Base-by-base conservation (phyloP, 2,797 vertebrate genomes). In the Anisognathus igniventris region DNA sequence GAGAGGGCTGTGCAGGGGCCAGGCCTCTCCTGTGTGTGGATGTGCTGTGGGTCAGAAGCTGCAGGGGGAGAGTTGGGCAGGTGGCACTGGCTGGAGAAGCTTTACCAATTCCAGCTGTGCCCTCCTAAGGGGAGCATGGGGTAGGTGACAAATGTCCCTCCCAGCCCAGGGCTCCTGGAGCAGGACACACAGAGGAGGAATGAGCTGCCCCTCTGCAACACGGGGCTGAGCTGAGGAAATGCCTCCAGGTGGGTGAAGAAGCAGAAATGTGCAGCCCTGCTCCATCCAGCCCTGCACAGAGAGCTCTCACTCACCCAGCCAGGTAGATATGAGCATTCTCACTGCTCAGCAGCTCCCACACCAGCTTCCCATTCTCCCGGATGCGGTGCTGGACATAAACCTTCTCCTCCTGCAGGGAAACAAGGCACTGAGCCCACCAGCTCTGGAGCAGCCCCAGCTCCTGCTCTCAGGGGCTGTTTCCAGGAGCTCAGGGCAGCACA, bases 361-460 rank as follows among this genome's bases (percentile, higher is more conserved):
- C 80, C 7, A 99, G 97, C 2, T 73, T 72, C 10, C 97, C 91
- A 1, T 97, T 98, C 82, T 99, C 98, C 81, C 16, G 97, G 73
- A 99, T 97, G 13, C 97, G 97, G 56, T 99, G 98, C 96, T 99
- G 99, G 51, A 99, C 99, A 1, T 99, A 99, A 10, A 99, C 96
- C 92, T 99, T 99, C 39, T 98, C 97, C 86, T 99, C 98, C 99
- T 99, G 97, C 18, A 27, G 50, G 64, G 54, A 75, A 56, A 11
- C 35, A 57, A 3, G 0, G 65, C 1, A 5, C 61, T 96, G 81
- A 96, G 81, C 50, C 27, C 3, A 0, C 10, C 48, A 61, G 33
- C 12, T 9, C 21, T 17, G 16, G 18, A 75, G 45, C 37, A 73
- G 62, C 21, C 7, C 11, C 64, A 79, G 39, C 57, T n/a, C 42